Conservation (phyloP, 30 jellyfish, hydroid and myxozoan genomes). For the Aurelia aurita complex sp. Pacific region DNA sequence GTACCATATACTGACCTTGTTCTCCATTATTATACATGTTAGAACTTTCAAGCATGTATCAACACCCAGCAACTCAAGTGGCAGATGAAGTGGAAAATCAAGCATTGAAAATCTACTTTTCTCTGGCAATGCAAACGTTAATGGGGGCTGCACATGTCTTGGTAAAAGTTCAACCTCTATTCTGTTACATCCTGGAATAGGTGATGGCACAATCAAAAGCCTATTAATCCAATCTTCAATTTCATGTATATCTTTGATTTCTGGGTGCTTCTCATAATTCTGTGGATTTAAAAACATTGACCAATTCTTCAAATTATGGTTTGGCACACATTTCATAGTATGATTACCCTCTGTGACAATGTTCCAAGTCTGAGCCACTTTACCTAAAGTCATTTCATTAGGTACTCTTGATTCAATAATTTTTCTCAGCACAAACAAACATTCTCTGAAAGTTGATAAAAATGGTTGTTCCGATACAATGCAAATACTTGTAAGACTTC, state of each 20-base stretch:
- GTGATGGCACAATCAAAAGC: conserved; percentile 71
- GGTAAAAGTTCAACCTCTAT: conserved; percentile 92
- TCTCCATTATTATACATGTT: conserved; percentile 88
- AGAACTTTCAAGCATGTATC: conserved; percentile 88
- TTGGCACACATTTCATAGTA: conserved; percentile 48
- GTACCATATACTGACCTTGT: conserved; percentile 57
- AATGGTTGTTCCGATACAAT: conserved; percentile 82
- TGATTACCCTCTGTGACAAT: conserved; percentile 45
- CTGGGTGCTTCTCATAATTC: conserved; percentile 25
- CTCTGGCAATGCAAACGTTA: conserved; percentile 97
- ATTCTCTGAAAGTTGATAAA: conserved; percentile 88
- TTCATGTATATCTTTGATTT: conserved; percentile 51
- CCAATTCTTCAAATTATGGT: conserved; percentile 48
- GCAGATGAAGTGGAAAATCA: conserved; percentile 89
- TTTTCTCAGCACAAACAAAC: conserved; percentile 85
- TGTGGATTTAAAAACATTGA: conserved; percentile 55
- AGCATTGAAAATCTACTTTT: conserved; percentile 84
- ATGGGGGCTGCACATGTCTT: conserved; percentile 93
- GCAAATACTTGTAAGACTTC: conserved; percentile 87
- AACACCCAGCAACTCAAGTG: conserved; percentile 87
- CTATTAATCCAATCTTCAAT: conserved; percentile 82
- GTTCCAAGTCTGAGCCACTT: conserved; percentile 35
- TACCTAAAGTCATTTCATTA: conserved; percentile 21
- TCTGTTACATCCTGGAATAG: conserved; percentile 79
- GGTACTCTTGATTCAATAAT: conserved; percentile 66